Evolutionary conservation across 1,140 invertebrate species (phyloP), one percentile per base, ranked within the genome.

Genomic region (Drosophila teissieri): DNA sequence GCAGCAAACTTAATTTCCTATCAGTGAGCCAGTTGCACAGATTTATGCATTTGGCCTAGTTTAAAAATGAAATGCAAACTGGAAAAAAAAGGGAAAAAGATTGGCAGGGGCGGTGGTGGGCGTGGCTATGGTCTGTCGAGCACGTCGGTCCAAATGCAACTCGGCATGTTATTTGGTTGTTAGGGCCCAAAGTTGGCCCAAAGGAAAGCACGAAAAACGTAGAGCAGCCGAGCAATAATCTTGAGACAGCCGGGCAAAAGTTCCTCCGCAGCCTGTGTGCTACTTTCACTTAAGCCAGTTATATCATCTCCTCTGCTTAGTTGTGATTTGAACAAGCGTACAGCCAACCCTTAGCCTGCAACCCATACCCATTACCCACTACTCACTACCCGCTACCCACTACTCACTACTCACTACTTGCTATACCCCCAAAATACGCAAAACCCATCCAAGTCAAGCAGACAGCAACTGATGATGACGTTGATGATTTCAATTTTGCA

Each of bases 401-500:
- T n/a, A n/a, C n/a, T n/a, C n/a, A n/a, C n/a, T n/a, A n/a, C n/a
- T n/a, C n/a, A n/a, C n/a, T n/a, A n/a, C n/a, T n/a, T n/a, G n/a
- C n/a, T 14, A 1, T 19, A 39, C 22, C 10, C 19, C 31, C 31
- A 3, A 31, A n/a, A 17, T 19, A 31, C 24, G n/a, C 24, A 3
- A 49, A 24, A 51, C 6, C 34, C 15, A 49, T 24, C 11, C 52
- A 57, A 74, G 39, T 51, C 34, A 17, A 15, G 19, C 22, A 51
- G 51, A 69, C 58, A 54, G 57, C 64, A 42, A 78, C 74, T 78
- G 75, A 78, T 78, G 75, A 78, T 65, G 74, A 78, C 75, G 75
- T 78, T 72, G 74, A 78, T 78, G 75, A 78, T 78, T 78, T 78
- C 75, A 78, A 78, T 78, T 78, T 78, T 78, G 75, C 75, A 78